phyloP scores from a whole-genome alignment of 2,797 vertebrate species.

The Hippopotamyrus pictus region DNA sequence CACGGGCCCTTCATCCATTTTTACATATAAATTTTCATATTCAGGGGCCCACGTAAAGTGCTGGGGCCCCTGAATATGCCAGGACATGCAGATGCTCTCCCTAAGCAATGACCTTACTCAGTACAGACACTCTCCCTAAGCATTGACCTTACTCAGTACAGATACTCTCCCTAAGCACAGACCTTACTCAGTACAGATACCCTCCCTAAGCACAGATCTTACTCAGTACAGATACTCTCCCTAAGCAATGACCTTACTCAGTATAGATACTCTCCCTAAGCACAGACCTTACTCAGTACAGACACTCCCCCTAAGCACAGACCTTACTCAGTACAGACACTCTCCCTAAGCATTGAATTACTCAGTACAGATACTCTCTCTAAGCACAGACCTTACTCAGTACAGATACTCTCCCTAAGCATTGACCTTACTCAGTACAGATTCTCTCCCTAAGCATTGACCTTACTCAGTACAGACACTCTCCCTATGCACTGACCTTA shows the following conservation, averaged over 20 bases:
- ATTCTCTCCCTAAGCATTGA: neutral
- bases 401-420: neutral
- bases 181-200: neutral
- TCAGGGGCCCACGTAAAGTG: neutral
- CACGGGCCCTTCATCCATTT: neutral
- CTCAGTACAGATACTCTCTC: neutral
- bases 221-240: neutral
- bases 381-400: neutral
- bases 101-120: neutral
- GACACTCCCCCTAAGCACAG: neutral
- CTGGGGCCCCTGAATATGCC: neutral
- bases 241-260: neutral
- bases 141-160: neutral
- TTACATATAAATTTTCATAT: neutral
- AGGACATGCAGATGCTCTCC: neutral
- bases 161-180: neutral
- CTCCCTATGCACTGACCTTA: neutral
- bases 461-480: neutral
- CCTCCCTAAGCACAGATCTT: neutral
- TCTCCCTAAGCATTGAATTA: neutral
- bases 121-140: neutral
- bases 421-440: neutral
- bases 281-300: neutral
- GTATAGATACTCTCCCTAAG: neutral
- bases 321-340: neutral